These are phyloP conservation scores for Enteromius treurensis DNA, from an alignment of 2,797 vertebrate species.

Conservation along the genomic window DNA sequence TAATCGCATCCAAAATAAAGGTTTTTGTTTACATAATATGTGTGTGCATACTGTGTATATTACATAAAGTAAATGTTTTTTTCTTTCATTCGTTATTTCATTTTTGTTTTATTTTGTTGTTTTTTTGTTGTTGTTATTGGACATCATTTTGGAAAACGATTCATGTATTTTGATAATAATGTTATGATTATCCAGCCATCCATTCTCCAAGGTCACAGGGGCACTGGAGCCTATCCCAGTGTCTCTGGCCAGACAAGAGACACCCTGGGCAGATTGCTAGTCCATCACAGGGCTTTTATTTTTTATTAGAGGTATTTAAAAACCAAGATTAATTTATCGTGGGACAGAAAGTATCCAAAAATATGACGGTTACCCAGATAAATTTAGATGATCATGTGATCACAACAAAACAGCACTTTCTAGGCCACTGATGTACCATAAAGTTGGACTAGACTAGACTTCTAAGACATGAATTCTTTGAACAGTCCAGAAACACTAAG, in stretches of 20 bases:
- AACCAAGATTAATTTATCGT: not conserved
- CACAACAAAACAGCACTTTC: not conserved
- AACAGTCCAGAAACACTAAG: not conserved
- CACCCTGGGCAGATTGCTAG: not conserved
- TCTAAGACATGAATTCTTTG: not conserved
- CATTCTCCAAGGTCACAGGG: not conserved
- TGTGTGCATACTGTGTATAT: too few species aligned
- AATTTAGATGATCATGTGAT: not conserved
- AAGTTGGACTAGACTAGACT: not conserved
- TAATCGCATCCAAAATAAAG: too few species aligned
- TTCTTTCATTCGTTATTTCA: not conserved
- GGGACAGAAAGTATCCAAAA: not conserved
- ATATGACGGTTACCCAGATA: not conserved
- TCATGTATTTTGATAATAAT: not conserved
- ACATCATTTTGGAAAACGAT: not conserved
- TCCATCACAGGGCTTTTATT: not conserved
- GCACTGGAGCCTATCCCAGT: not conserved
- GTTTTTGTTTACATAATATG: too few species aligned
- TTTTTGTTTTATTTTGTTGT: not conserved
- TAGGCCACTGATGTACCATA: not conserved
- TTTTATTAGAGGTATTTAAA: not conserved
- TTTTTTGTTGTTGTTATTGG: not conserved
- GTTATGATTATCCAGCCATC: not conserved
- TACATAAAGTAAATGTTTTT: not conserved
- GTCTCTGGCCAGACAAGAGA: not conserved